Evolutionary conservation across 2,888 invertebrate species (phyloP).

Genomic region (Agriopis leucophaearia): DNA sequence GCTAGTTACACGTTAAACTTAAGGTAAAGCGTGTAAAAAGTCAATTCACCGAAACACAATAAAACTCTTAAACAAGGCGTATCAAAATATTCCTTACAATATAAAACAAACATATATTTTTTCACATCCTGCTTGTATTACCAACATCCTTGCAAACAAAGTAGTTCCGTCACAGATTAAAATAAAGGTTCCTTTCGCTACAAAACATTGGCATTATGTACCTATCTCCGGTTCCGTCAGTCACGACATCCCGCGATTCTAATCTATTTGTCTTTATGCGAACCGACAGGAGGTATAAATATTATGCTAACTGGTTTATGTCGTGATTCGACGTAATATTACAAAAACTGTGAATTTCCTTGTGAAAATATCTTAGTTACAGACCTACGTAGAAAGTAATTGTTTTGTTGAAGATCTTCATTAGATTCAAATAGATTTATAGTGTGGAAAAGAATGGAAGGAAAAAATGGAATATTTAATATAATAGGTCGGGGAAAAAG

Average conservation of each 20-base stretch:
- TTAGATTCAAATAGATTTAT: too few relatives aligned
- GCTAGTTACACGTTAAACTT: too few relatives aligned
- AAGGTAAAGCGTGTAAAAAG: too few relatives aligned
- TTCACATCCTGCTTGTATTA: conserved; percentile 8
- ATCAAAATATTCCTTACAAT: not conserved
- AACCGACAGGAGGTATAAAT: conserved; percentile 44
- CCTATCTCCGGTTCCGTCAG: conserved; percentile 27
- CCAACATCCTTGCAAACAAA: conserved; percentile 13
- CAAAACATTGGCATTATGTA: conserved; percentile 5
- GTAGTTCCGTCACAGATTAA: conserved; percentile 23
- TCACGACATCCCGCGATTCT: conserved; percentile 47
- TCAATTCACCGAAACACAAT: too few relatives aligned
- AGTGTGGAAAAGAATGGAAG: too few relatives aligned
- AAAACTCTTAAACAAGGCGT: too few relatives aligned
- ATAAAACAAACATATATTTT: not conserved
- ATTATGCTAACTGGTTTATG: conserved; percentile 51
- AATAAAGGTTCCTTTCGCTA: not conserved
- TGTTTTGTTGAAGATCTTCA: too few relatives aligned
- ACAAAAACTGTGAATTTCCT: conserved; percentile 26
- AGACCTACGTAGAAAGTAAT: too few relatives aligned
- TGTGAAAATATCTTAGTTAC: not conserved
- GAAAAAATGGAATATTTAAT: too few relatives aligned
- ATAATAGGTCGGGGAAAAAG: too few relatives aligned
- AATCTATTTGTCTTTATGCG: conserved; percentile 49
- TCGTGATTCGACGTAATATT: conserved; percentile 47